These are phyloP conservation scores for Xestia c-nigrum DNA, from an alignment of 2,888 invertebrate species.

Conservation along the genomic window DNA sequence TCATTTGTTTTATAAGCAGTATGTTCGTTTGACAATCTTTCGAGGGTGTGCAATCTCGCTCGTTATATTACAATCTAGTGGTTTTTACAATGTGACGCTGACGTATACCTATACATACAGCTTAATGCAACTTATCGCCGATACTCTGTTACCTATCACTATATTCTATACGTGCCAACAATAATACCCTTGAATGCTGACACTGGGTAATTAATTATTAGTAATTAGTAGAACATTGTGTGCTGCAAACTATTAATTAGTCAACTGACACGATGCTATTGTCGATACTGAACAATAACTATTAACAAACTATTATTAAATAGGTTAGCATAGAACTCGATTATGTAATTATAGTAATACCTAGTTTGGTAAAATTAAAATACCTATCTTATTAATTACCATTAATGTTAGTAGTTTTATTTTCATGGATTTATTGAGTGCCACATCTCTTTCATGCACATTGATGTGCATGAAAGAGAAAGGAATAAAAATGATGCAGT, in stretches of 20 bases:
- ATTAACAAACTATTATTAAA: conserved; percentile 32
- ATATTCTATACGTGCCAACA: conserved; percentile 22
- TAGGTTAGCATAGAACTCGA: neutral
- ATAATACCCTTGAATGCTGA: conserved; percentile 46
- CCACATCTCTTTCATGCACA: too few species aligned
- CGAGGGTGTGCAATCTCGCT: too few species aligned
- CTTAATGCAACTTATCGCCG: neutral
- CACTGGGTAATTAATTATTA: conserved; percentile 48
- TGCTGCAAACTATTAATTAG: conserved; percentile 44
- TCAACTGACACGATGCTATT: conserved; percentile 27
- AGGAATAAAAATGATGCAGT: neutral
- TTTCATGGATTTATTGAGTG: neutral
- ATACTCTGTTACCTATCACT: neutral
- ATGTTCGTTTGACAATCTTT: too few species aligned
- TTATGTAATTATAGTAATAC: conserved; percentile 1
- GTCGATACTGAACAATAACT: conserved; percentile 46
- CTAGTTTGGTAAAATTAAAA: neutral
- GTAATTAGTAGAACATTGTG: conserved; percentile 49
- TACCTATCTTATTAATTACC: neutral
- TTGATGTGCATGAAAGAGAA: neutral
- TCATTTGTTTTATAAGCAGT: too few species aligned
- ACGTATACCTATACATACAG: too few species aligned
- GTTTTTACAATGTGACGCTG: too few species aligned
- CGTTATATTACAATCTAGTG: too few species aligned
- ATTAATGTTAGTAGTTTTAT: too few species aligned